phyloP scores from a whole-genome alignment of 2,888 invertebrate genomes.

The Tachina lurida region DNA sequence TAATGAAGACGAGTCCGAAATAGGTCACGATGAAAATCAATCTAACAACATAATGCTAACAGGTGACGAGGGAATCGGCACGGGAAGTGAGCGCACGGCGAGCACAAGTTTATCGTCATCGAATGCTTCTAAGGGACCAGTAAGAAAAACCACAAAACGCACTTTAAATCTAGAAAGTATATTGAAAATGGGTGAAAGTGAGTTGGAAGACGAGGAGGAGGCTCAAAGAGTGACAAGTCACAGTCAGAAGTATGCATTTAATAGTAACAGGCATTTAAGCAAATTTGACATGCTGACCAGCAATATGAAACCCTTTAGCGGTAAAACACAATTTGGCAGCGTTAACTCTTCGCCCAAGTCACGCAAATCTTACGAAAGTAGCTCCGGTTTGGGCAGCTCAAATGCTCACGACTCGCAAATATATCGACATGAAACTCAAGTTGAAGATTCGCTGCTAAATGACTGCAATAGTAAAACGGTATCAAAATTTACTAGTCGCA shows the following conservation, averaged over 20 bases:
- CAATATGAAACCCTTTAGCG: slow-evolving; percentile 50
- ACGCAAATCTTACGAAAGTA: slow-evolving; percentile 75
- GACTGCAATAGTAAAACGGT: slow-evolving; percentile 79
- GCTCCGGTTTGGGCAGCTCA: slow-evolving; percentile 53
- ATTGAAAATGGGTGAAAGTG: slow-evolving; percentile 82
- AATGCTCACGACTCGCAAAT: slow-evolving; percentile 2
- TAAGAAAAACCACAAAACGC: slow-evolving; percentile 78
- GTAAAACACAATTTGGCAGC: slow-evolving; percentile 73
- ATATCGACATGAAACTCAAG: slow-evolving; percentile 51
- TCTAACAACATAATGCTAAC: slow-evolving; percentile 65
- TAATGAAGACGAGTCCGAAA: slow-evolving; percentile 50
- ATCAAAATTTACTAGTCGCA: slow-evolving; percentile 81
- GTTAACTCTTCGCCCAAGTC: slow-evolving; percentile 76
- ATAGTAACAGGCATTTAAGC: slow-evolving; percentile 69
- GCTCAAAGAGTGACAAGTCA: slow-evolving; percentile 66
- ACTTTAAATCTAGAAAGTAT: slow-evolving; percentile 81
- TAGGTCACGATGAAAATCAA: slow-evolving; percentile 71
- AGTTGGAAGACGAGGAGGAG: slow-evolving; percentile 83
- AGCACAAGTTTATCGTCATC: slow-evolving; percentile 72
- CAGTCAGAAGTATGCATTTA: slow-evolving; percentile 30
- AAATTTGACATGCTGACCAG: slow-evolving; percentile 78
- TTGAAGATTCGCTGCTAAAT: slow-evolving; percentile 69
- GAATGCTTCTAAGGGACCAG: slow-evolving; percentile 72
- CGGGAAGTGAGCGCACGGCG: slow-evolving; percentile 71
- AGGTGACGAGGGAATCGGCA: slow-evolving; percentile 71